Evolutionary conservation across 1,140 invertebrate species (phyloP).

Genomic region (Ips typographus): DNA sequence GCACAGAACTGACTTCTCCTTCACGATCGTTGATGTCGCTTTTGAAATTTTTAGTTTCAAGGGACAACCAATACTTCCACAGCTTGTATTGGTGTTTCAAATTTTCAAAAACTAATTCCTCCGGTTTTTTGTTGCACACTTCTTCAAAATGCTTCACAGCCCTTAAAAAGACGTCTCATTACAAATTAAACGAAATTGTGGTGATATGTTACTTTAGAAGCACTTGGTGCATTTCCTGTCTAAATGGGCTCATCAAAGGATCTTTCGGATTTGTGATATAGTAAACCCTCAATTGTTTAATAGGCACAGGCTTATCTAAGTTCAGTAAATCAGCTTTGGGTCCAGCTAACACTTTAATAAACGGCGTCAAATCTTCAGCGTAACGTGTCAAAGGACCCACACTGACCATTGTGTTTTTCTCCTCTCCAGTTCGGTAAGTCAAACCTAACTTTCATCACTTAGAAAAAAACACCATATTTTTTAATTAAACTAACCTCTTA

Average conservation of each 20-base stretch:
- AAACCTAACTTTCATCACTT: conserved; percentile 53
- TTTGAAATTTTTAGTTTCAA: conserved; percentile 66
- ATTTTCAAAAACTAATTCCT: conserved; percentile 57
- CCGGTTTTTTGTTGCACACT: conserved; percentile 38
- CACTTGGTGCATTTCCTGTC: conserved; percentile 63
- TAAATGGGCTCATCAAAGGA: conserved; percentile 66
- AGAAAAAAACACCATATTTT: conserved; percentile 16
- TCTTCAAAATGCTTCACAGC: conserved; percentile 41
- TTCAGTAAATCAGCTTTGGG: conserved; percentile 53
- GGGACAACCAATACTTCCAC: conserved; percentile 75
- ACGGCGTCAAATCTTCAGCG: conserved; percentile 71
- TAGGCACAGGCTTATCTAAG: conserved; percentile 60
- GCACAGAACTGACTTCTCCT: conserved; percentile 54
- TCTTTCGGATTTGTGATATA: conserved; percentile 75
- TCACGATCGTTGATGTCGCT: conserved; percentile 62
- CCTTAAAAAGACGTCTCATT: conserved; percentile 29
- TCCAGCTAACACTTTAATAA: conserved; percentile 65
- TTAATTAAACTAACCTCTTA: conserved; percentile 29
- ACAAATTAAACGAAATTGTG: background rate
- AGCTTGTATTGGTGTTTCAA: conserved; percentile 65
- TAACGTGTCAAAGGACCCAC: conserved; percentile 80
- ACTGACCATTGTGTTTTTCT: conserved; percentile 62
- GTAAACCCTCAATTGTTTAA: conserved; percentile 72
- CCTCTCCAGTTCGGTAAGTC: conserved; percentile 61
- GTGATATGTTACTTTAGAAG: conserved; percentile 56